Conservation (phyloP, 2,797 vertebrate species). For the Huso huso region DNA sequence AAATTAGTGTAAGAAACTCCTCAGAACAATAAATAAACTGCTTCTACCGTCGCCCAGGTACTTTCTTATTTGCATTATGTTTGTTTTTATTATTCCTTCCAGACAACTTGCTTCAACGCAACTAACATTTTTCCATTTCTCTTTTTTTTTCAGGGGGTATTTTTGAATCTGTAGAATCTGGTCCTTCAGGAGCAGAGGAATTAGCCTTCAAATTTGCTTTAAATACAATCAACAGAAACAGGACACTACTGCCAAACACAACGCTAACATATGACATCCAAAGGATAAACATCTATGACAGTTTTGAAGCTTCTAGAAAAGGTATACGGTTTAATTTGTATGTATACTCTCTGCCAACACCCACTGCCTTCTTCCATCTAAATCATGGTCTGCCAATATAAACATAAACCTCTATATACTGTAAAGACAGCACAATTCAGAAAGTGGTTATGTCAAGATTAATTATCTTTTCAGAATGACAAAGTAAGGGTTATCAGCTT, state of each 20-base stretch:
- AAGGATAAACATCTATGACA: conserved; percentile 98
- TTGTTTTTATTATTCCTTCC: too few relatives aligned
- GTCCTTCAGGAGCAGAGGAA: conserved; percentile 94
- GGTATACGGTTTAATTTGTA: conserved; percentile 52
- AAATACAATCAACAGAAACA: conserved; percentile 99
- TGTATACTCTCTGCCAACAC: not conserved
- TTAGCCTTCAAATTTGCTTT: conserved; percentile 98
- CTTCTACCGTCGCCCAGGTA: too few relatives aligned
- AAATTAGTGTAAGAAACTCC: too few relatives aligned
- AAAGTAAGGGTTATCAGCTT: not conserved
- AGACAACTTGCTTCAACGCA: too few relatives aligned
- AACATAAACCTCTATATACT: not conserved
- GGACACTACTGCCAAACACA: conserved; percentile 95
- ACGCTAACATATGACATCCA: conserved; percentile 96
- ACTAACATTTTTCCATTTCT: conserved; percentile 9
- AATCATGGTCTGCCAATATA: not conserved
- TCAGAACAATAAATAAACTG: too few relatives aligned
- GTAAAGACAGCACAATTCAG: not conserved
- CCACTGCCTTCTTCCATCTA: not conserved
- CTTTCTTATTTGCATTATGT: too few relatives aligned
- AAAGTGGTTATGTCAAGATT: not conserved
- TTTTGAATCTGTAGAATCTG: conserved; percentile 94
- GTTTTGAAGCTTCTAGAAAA: conserved; percentile 98
- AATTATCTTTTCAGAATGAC: not conserved
- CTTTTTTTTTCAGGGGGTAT: conserved; percentile 73